These are phyloP conservation scores for Heterodera filipjevi DNA, from an alignment of 2,888 invertebrate genomes.

Conservation along the genomic window DNA sequence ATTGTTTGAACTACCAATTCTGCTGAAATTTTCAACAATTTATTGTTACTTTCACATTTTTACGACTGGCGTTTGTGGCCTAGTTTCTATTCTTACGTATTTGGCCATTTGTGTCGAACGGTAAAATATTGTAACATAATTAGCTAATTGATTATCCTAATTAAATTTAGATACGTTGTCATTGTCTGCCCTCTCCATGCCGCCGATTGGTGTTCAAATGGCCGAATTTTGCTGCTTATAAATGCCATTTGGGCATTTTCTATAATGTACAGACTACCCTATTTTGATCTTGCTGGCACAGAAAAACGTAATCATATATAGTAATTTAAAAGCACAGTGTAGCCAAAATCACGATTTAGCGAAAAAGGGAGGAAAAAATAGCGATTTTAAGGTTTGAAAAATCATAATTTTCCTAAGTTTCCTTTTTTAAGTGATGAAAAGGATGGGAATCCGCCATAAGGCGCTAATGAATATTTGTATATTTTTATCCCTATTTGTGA, in stretches of 20 bases:
- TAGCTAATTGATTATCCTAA: neutral
- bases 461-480: too few relatives aligned
- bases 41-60: neutral
- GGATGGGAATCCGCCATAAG: too few relatives aligned
- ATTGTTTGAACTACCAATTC: neutral
- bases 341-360: too few relatives aligned
- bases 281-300: neutral
- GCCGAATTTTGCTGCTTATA: neutral
- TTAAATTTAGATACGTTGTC: neutral
- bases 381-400: neutral
- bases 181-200: neutral
- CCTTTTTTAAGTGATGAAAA: too few relatives aligned
- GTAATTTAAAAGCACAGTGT: neutral
- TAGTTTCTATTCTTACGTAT: slow-evolving; percentile 1
- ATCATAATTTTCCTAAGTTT: too few relatives aligned
- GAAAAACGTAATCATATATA: neutral
- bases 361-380: neutral
- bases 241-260: neutral
- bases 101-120: neutral
- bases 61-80: neutral
- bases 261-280: neutral
- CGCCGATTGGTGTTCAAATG: neutral
- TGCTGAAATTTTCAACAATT: neutral
- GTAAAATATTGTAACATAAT: neutral
- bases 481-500: too few relatives aligned